Evolutionary conservation across 2,113 vertebrate species (phyloP).

Genomic region (Mormyrus iriodes): DNA sequence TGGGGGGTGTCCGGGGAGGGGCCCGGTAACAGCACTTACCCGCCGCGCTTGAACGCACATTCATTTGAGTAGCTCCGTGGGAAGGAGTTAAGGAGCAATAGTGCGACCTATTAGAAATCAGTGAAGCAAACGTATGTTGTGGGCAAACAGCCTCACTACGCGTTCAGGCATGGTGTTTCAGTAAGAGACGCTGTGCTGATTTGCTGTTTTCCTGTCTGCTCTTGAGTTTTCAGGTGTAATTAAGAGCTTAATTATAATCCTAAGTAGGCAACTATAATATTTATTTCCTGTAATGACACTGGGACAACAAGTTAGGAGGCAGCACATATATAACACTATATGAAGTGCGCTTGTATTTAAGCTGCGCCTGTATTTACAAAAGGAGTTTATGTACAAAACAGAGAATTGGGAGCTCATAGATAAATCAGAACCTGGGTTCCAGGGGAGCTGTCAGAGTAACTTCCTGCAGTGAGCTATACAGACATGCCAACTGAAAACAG

Average conservation of each 20-base stretch:
- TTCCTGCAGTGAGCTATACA: neutral
- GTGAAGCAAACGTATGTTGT: neutral
- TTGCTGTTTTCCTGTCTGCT: neutral
- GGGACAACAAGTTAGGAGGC: neutral
- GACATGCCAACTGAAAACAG: neutral
- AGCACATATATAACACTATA: neutral
- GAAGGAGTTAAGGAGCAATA: neutral
- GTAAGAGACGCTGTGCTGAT: neutral
- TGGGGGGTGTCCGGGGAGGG: neutral
- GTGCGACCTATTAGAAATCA: conserved; percentile 1
- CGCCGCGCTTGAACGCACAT: neutral
- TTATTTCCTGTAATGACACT: neutral
- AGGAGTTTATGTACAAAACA: neutral
- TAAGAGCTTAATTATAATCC: neutral
- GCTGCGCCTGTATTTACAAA: neutral
- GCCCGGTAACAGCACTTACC: neutral
- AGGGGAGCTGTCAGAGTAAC: neutral
- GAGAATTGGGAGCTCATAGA: neutral
- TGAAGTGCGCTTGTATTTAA: neutral
- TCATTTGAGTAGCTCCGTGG: neutral
- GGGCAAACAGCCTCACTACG: neutral
- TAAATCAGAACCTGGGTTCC: neutral
- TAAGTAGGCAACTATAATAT: neutral
- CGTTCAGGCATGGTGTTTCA: neutral
- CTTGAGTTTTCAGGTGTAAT: conserved; percentile 1